Conservation (phyloP, 1,140 invertebrate species). For the honey bee (Apis mellifera) region DNA sequence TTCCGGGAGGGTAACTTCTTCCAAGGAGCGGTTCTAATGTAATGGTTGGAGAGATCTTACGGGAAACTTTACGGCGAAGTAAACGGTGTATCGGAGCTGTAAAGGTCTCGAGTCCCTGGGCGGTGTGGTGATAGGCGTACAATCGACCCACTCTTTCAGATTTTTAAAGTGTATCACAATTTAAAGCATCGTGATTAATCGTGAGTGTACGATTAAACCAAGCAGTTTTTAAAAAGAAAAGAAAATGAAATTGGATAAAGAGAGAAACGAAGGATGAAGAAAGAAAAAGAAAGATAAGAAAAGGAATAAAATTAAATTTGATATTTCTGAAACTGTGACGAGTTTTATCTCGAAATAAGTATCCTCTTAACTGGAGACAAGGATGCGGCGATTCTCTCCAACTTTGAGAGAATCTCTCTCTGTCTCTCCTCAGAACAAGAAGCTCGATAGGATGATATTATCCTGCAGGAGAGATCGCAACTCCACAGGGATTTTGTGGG, state of each 20-base stretch:
- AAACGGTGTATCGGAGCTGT: background rate
- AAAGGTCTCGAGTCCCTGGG: background rate
- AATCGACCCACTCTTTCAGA: no score
- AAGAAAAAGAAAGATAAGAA: no score
- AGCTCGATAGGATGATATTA: conserved; percentile 21
- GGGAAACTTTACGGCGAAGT: background rate
- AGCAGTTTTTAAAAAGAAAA: no score
- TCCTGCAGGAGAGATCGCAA: conserved; percentile 18
- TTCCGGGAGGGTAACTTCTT: background rate
- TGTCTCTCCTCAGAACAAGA: background rate
- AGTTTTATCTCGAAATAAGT: conserved; percentile 25
- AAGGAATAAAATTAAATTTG: background rate
- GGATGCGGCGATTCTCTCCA: background rate
- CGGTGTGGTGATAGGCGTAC: no score
- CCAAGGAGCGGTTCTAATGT: background rate
- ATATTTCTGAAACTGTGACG: conserved; percentile 17
- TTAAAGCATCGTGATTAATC: no score
- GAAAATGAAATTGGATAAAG: no score
- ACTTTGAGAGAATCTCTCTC: background rate
- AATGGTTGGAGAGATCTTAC: background rate
- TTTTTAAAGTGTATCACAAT: no score
- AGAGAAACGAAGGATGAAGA: background rate
- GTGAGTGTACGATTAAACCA: no score
- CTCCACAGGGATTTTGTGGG: conserved; percentile 1
- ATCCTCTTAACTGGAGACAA: conserved; percentile 18